Evolutionary conservation across 2,888 invertebrate species (phyloP), one percentile per base, ranked within the genome.

Genomic region (Coremacera marginata): DNA sequence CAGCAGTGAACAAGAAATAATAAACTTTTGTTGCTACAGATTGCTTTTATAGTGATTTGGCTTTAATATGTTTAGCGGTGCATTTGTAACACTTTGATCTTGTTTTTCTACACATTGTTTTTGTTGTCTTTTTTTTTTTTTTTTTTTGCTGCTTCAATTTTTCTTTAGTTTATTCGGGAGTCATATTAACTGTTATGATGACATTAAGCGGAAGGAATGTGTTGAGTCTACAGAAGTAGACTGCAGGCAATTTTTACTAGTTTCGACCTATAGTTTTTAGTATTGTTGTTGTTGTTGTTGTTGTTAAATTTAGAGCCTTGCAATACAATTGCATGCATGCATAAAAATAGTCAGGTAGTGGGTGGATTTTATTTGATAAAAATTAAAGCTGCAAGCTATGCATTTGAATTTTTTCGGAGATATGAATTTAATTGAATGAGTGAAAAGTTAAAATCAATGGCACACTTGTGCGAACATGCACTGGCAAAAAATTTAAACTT

Each of bases 61-160:
- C 60, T 60, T 51, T 34, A 71, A 71, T 71, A 57, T 44, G 37
- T 57, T 71, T 71, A 71, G 34, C 57, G 71, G 71, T 57, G 25
- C 7, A 57, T 71, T 71, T 78, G 70, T 75, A 75, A 75, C 60
- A 65, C 55, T 65, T 74, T 49, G 67, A 22, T 57, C 57, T 68
- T 75, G 65, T 60, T 70, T 55, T 75, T 68, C 9, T 37, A 49
- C 16, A 11, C 22, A 22, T 57, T 34, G 55, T 67, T 67, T 22
- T 22, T 31, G 70, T 57, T 57, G 57, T 9, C 25, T 60, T 19
- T 60, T 60, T 19, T 44, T 67, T 44, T 44, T 8, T 34, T 67
- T 37, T 16, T 19, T 60, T 52, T n/a, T 62, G 62, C 16, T 27
- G 11, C 5, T 37, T 37, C 19, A 11, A 65, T 31, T 31, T 65